Evolutionary conservation across 2,888 invertebrate genomes (phyloP).

Genomic region (Thalpophila matura): DNA sequence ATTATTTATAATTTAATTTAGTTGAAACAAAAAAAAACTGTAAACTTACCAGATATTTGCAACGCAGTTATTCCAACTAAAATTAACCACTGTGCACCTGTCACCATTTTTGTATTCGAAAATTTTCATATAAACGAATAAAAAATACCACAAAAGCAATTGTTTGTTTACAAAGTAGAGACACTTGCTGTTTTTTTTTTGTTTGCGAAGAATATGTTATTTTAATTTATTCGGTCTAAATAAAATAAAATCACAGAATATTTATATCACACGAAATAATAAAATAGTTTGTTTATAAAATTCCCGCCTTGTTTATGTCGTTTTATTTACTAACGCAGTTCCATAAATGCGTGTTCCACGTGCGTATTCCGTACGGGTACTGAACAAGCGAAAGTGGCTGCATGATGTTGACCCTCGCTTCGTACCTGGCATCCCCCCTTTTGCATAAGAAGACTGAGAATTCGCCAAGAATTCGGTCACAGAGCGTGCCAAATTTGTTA

Average conservation of each 20-base stretch:
- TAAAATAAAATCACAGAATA: conserved; percentile 33
- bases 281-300: not conserved
- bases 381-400: conserved; percentile 84
- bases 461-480: conserved; percentile 54
- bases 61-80: conserved; percentile 82
- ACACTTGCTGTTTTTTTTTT: not conserved
- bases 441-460: conserved; percentile 57
- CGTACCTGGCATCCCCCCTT: conserved; percentile 69
- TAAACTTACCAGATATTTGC: conserved; percentile 80
- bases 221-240: conserved; percentile 3
- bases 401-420: conserved; percentile 72
- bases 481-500: conserved; percentile 22
- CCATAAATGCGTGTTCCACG: conserved; percentile 71
- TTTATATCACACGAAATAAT: conserved; percentile 40
- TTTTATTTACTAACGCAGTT: conserved; percentile 35
- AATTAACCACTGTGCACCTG: conserved; percentile 80
- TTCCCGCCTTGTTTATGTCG: conserved; percentile 16
- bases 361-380: conserved; percentile 75
- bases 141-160: conserved; percentile 4
- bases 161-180: conserved; percentile 17
- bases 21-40: not conserved
- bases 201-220: not conserved
- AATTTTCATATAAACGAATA: conserved; percentile 29
- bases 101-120: conserved; percentile 73
- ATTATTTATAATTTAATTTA: too few relatives aligned